These are phyloP conservation scores for Oxytorus armatus DNA, from an alignment of 2,888 invertebrate species.

Conservation along the genomic window DNA sequence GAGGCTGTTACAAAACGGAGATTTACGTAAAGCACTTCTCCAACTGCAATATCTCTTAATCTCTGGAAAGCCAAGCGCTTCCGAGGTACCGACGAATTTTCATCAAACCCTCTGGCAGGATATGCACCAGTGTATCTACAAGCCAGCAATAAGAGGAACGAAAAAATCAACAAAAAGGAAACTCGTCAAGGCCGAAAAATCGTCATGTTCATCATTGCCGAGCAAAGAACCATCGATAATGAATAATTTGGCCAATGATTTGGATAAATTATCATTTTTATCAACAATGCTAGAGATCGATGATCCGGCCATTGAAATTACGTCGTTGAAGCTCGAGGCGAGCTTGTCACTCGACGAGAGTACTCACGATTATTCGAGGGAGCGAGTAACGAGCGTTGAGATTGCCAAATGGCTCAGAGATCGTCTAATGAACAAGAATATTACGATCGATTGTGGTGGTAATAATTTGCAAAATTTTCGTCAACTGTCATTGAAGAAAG, in stretches of 20 bases:
- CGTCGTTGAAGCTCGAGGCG: constrained; percentile 78
- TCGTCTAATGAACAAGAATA: constrained; percentile 67
- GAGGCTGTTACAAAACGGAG: constrained; percentile 85
- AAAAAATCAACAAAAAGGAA: constrained; percentile 71
- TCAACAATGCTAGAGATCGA: constrained; percentile 75
- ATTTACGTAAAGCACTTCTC: constrained; percentile 90
- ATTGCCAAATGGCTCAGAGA: constrained; percentile 79
- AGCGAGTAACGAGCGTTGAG: constrained; percentile 76
- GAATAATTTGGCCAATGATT: constrained; percentile 71
- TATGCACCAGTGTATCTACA: constrained; percentile 75
- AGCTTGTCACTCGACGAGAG: constrained; percentile 83
- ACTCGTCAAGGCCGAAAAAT: constrained; percentile 2
- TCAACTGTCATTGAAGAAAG: constrained; percentile 71
- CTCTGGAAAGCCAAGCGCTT: constrained; percentile 80
- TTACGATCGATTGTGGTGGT: constrained; percentile 41
- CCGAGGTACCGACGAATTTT: constrained; percentile 64
- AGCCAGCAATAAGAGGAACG: constrained; percentile 75
- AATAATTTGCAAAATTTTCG: constrained; percentile 49
- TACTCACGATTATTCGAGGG: constrained; percentile 74
- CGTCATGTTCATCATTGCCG: constrained; percentile 2
- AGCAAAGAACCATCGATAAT: constrained; percentile 61
- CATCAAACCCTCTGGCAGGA: constrained; percentile 77
- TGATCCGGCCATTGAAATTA: constrained; percentile 79
- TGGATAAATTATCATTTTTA: constrained; percentile 77
- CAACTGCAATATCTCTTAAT: constrained; percentile 90